A percentile compares a stretch with the other conserved stretches of the same genome.
Conservation (phyloP, 2,888 invertebrate species). For the Brenthis hecate region DNA sequence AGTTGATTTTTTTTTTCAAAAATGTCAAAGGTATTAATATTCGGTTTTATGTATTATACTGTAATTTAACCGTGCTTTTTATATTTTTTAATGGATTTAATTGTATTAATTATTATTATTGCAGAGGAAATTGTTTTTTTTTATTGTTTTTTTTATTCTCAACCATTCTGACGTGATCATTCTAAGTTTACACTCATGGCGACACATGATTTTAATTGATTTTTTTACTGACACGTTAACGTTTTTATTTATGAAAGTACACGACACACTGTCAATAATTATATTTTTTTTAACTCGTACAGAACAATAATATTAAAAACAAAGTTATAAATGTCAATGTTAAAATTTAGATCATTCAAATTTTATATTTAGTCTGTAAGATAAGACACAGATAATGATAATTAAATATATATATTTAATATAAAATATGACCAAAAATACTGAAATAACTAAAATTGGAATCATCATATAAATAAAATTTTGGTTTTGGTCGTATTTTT, state of each 20-base stretch:
- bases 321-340: conserved; percentile 7
- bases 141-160: neutral
- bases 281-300: conserved; percentile 4
- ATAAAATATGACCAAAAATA: conserved; percentile 15
- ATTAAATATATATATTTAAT: neutral
- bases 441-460: neutral
- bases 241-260: conserved; percentile 4
- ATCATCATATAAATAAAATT: neutral
- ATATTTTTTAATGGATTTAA: neutral
- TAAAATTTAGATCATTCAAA: conserved; percentile 4
- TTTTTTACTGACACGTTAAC: neutral
- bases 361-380: conserved; percentile 17
- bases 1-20: neutral
- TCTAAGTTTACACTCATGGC: conserved; percentile 9
- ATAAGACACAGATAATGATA: neutral
- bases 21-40: too few species aligned
- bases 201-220: neutral
- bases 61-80: conserved; percentile 4
- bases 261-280: conserved; percentile 18
- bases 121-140: neutral
- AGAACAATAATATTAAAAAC: conserved; percentile 6
- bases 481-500: conserved; percentile 18
- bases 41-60: too few species aligned
- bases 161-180: neutral
- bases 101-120: conserved; percentile 9